Percentiles rank a stretch among this genome's conserved stretches.
These are phyloP conservation scores for Drosophila incognita DNA, from an alignment of 2,888 invertebrate genomes.

Conservation along the genomic window DNA sequence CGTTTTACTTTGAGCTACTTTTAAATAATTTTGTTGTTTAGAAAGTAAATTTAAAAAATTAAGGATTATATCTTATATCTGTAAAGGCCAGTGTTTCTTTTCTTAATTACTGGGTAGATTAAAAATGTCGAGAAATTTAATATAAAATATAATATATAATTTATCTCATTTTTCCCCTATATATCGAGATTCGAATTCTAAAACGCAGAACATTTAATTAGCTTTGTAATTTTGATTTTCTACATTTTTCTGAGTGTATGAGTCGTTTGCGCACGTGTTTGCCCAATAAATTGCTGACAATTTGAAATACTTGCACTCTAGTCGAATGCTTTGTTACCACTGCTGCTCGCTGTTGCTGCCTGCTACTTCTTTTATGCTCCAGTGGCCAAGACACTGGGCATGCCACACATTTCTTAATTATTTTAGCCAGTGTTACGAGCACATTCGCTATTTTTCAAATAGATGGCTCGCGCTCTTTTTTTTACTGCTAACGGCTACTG, in stretches of 20 bases:
- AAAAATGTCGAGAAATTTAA: too few species aligned
- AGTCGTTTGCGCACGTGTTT: slow-evolving; percentile 57
- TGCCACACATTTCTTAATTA: slow-evolving; percentile 80
- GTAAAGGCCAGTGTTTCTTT: too few species aligned
- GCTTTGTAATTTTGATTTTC: not conserved
- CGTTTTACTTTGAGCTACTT: not conserved
- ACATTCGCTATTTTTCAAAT: slow-evolving; percentile 21
- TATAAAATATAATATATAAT: not conserved
- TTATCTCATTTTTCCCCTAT: not conserved
- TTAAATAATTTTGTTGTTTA: not conserved
- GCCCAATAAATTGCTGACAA: slow-evolving; percentile 58
- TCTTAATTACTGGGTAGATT: not conserved
- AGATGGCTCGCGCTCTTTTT: slow-evolving; percentile 22
- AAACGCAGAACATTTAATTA: not conserved
- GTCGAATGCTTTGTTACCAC: slow-evolving; percentile 24
- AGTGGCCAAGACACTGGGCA: slow-evolving; percentile 63
- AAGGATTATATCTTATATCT: not conserved
- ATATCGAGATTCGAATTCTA: not conserved
- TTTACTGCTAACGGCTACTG: not conserved
- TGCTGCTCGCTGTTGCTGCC: slow-evolving; percentile 5
- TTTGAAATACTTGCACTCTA: slow-evolving; percentile 44
- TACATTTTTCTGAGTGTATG: not conserved
- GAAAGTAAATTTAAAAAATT: not conserved
- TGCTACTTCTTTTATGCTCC: slow-evolving; percentile 64
- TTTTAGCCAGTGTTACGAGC: slow-evolving; percentile 57